Conservation (phyloP, 2,797 vertebrate genomes). For the Petrocephalus sullivani region DNA sequence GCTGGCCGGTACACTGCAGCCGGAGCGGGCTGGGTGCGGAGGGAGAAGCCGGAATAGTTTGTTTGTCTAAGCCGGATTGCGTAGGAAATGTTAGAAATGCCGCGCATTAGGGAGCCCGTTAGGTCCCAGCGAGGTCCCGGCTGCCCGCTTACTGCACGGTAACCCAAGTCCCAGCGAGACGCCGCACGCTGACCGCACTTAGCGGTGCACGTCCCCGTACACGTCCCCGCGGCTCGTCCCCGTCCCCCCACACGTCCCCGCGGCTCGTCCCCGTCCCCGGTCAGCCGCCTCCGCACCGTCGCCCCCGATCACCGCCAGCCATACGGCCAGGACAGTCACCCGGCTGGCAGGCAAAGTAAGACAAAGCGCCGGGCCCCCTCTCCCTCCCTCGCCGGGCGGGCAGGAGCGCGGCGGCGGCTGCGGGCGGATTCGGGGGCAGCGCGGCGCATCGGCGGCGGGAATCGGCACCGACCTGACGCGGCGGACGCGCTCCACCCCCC, state of each 20-base stretch:
- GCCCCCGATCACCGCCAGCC: neutral
- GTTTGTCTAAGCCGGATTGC: neutral
- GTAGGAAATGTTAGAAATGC: slow-evolving; percentile 2
- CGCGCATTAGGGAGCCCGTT: neutral
- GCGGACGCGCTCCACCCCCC: slow-evolving; percentile 43
- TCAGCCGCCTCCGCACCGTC: neutral
- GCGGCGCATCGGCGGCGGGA: neutral
- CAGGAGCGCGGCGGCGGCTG: neutral
- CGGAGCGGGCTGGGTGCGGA: neutral
- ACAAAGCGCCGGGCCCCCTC: slow-evolving; percentile 11
- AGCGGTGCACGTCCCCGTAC: neutral
- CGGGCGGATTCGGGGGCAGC: neutral
- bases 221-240: neutral
- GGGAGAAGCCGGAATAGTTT: neutral
- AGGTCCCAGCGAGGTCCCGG: no score
- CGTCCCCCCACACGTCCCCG: neutral
- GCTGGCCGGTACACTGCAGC: neutral
- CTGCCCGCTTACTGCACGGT: neutral
- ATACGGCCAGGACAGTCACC: neutral
- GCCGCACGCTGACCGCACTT: neutral
- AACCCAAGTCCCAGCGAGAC: neutral
- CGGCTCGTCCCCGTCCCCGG: neutral
- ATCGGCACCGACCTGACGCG: slow-evolving; percentile 50
- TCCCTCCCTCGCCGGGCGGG: neutral
- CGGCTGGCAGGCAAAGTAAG: slow-evolving; percentile 3